Percentiles rank a stretch among this genome's conserved stretches.
Conservation (phyloP, 2,888 invertebrate species). For the Drosophila nr. perissopoda region DNA sequence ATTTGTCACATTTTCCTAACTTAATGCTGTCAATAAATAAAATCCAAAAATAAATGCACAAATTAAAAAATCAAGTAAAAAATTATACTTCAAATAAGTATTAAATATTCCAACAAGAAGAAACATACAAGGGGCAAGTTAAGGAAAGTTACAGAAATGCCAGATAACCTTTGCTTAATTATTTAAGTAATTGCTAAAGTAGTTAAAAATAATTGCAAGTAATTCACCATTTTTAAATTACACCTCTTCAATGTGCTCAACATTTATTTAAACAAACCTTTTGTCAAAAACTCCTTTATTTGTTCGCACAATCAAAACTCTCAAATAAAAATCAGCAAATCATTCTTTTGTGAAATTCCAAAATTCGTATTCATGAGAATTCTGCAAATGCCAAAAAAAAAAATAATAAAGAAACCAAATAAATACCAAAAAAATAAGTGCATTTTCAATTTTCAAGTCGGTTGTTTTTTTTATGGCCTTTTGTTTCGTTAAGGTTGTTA, state of each 20-base stretch:
- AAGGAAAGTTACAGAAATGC: neutral
- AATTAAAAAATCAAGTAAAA: neutral
- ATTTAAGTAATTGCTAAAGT: neutral
- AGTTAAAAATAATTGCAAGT: neutral
- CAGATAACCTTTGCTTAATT: neutral
- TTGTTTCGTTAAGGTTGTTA: conserved; percentile 21
- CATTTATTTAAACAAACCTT: neutral
- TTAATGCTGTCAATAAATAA: neutral
- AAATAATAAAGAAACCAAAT: conserved; percentile 2
- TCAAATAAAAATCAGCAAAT: conserved; percentile 19
- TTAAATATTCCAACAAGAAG: neutral
- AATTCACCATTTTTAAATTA: neutral
- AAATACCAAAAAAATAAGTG: conserved; percentile 30
- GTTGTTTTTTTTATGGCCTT: conserved; percentile 9
- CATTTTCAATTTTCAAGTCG: conserved; percentile 44
- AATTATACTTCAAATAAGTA: neutral
- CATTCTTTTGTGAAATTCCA: conserved; percentile 26
- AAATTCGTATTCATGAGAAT: conserved; percentile 21
- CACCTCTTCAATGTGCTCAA: neutral
- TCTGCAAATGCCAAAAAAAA: conserved; percentile 17
- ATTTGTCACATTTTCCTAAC: fast-evolving
- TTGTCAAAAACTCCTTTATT: neutral
- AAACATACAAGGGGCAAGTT: neutral
- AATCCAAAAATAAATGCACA: too few relatives aligned
- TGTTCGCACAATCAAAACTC: neutral